These are phyloP conservation scores for Forbesichthys papilliferus DNA, from an alignment of 2,113 vertebrate genomes.

Conservation along the genomic window DNA sequence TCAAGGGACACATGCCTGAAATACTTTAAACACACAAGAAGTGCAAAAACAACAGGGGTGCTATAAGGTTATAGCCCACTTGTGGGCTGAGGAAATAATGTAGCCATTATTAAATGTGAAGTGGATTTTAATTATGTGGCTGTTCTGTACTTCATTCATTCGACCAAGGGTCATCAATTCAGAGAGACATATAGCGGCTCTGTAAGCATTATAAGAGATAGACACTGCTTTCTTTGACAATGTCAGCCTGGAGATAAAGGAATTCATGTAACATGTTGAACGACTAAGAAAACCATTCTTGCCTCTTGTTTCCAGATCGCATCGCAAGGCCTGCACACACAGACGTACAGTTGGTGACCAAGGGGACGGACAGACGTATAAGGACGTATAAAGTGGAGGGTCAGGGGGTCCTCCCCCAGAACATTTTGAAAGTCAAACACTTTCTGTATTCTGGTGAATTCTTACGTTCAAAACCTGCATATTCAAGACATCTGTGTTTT, in stretches of 20 bases:
- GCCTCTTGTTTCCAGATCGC: no score
- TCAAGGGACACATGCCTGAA: background rate
- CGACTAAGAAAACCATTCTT: constrained; percentile 14
- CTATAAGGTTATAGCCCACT: constrained; percentile 36
- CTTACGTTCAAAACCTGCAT: no score
- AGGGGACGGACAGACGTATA: no score
- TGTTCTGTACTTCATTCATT: constrained; percentile 56
- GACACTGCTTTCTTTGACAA: constrained; percentile 55
- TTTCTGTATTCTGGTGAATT: no score
- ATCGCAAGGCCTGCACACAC: no score
- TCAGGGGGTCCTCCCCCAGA: no score
- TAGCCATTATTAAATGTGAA: constrained; percentile 40
- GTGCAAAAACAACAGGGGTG: constrained; percentile 15
- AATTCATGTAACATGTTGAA: constrained; percentile 41
- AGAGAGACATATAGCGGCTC: constrained; percentile 54
- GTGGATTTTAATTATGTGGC: constrained; percentile 65
- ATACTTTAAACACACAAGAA: constrained; percentile 19
- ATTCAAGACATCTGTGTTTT: no score
- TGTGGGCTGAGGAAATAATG: constrained; percentile 30
- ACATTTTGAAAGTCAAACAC: no score
- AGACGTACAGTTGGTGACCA: no score
- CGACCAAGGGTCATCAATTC: constrained; percentile 63
- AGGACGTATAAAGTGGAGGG: no score
- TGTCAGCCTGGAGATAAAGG: constrained; percentile 57
- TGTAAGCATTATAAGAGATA: constrained; percentile 54